Evolutionary conservation across 2,888 invertebrate genomes (phyloP).

Genomic region (Mesorhabditis sp.): DNA sequence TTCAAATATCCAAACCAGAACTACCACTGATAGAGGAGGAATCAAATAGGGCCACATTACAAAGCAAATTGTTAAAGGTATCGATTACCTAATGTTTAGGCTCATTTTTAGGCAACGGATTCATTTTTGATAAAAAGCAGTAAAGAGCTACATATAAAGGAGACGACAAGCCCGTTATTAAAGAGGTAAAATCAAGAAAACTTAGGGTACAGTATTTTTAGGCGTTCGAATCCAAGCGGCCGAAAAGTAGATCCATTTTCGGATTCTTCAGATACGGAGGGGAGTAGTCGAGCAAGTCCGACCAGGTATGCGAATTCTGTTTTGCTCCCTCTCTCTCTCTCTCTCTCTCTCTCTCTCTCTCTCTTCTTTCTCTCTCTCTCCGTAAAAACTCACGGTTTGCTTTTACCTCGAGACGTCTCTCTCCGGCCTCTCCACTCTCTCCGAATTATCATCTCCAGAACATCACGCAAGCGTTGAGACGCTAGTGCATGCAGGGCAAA

Average conservation of each 20-base stretch:
- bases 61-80: conserved; percentile 14
- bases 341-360: conserved; percentile 8
- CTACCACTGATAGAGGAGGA: neutral
- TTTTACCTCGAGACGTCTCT: neutral
- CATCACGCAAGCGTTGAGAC: neutral
- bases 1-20: conserved; percentile 4
- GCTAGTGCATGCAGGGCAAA: neutral
- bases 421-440: neutral
- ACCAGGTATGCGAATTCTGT: neutral
- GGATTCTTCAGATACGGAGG: conserved; percentile 38
- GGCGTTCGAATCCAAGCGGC: conserved; percentile 14
- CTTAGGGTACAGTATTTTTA: neutral
- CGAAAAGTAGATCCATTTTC: conserved; percentile 21
- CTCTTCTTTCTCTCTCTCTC: neutral
- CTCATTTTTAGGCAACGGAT: conserved; percentile 24
- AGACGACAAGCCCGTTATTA: conserved; percentile 20
- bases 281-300: neutral
- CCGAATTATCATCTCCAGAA: conserved; percentile 2
- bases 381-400: too few species aligned
- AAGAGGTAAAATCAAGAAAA: conserved; percentile 12
- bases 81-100: neutral
- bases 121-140: conserved; percentile 37
- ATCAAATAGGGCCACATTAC: neutral
- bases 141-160: conserved; percentile 19
- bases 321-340: conserved; percentile 10